Percentiles rank a stretch among this genome's conserved stretches.
Evolutionary conservation across 2,113 vertebrate genomes (phyloP).

Genomic region (Lota lota): DNA sequence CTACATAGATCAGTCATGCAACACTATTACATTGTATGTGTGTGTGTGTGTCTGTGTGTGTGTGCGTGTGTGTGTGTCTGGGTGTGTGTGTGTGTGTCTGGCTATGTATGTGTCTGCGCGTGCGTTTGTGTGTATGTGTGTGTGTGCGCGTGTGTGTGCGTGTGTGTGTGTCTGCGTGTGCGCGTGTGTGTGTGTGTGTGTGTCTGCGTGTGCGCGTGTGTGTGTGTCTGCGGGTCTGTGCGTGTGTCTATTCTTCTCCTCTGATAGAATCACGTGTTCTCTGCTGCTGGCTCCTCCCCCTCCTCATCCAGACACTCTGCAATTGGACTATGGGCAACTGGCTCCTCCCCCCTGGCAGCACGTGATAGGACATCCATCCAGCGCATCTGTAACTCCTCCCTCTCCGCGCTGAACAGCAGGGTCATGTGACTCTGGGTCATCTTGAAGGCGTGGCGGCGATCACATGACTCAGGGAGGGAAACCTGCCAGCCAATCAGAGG

Average conservation of each 20-base stretch:
- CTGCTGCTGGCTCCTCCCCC: constrained; percentile 62
- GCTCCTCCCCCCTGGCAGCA: constrained; percentile 83
- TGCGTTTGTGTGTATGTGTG: background rate
- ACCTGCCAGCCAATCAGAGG: constrained; percentile 89
- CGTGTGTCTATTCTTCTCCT: constrained; percentile 15
- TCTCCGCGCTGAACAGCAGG: constrained; percentile 87
- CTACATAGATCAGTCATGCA: background rate
- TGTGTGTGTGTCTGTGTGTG: background rate
- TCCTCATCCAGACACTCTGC: constrained; percentile 79
- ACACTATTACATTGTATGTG: background rate
- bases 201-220: background rate
- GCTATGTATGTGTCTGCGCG: background rate
- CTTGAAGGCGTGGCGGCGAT: constrained; percentile 85
- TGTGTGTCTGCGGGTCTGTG: constrained; percentile 6
- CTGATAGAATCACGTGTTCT: constrained; percentile 69
- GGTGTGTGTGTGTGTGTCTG: constrained; percentile 8
- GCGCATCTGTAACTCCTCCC: constrained; percentile 82
- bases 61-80: background rate
- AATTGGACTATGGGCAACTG: constrained; percentile 64
- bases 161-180: background rate
- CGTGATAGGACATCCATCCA: constrained; percentile 84
- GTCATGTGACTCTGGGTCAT: constrained; percentile 90
- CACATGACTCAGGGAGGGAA: constrained; percentile 79
- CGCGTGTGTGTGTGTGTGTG: background rate
- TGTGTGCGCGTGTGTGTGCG: background rate